phyloP scores from a whole-genome alignment of 2,797 vertebrate genomes.

The Molossus molossus region DNA sequence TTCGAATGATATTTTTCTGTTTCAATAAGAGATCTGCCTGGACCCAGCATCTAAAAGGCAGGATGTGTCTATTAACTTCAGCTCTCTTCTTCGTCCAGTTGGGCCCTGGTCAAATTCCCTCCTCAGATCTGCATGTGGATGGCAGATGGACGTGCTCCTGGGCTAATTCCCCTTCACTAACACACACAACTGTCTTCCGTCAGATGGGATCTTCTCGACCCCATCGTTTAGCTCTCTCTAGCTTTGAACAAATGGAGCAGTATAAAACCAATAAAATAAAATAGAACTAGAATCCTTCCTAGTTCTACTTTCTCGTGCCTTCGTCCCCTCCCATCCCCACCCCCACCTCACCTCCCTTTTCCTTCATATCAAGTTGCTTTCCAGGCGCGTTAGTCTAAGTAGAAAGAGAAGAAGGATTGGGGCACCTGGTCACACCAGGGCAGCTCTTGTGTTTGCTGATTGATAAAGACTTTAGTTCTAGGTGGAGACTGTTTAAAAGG shows the following conservation, averaged over 20 bases:
- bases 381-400: not conserved
- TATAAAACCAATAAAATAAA: not conserved
- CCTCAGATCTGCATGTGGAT: not conserved
- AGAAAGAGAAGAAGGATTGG: not conserved
- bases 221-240: not conserved
- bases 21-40: conserved; percentile 65
- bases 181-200: not conserved
- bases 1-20: not conserved
- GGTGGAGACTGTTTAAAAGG: not conserved
- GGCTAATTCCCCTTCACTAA: not conserved
- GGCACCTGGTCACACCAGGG: not conserved
- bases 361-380: not conserved
- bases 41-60: not conserved
- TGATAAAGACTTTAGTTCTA: not conserved
- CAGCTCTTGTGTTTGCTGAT: not conserved
- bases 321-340: no score
- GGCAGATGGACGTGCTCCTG: not conserved
- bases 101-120: conserved; percentile 41
- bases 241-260: not conserved
- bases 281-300: not conserved
- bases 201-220: not conserved
- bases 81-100: conserved; percentile 3
- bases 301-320: not conserved
- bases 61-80: not conserved
- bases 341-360: not conserved